Evolutionary conservation across 2,888 invertebrate genomes (phyloP).

Genomic region (Mythimna vitellina): DNA sequence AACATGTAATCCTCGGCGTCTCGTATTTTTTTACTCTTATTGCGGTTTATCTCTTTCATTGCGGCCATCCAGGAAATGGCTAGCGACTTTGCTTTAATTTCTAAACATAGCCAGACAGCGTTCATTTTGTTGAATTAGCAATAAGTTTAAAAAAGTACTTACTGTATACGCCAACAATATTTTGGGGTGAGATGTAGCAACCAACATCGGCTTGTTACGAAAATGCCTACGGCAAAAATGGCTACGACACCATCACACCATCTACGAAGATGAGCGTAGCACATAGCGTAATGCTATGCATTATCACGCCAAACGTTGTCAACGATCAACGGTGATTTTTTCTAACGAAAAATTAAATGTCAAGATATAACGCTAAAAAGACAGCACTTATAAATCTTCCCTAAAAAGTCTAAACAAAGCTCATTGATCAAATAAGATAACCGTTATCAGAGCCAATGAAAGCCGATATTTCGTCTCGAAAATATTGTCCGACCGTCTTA

Average conservation of each 20-base stretch:
- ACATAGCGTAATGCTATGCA: slow-evolving; percentile 16
- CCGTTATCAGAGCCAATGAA: slow-evolving; percentile 41
- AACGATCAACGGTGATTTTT: slow-evolving; percentile 13
- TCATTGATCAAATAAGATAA: slow-evolving; percentile 57
- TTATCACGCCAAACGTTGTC: slow-evolving; percentile 7
- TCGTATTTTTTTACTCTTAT: slow-evolving; percentile 50
- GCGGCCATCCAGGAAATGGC: slow-evolving; percentile 25
- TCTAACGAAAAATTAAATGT: neutral
- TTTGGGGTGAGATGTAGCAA: neutral
- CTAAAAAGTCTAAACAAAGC: slow-evolving; percentile 28
- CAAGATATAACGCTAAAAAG: neutral
- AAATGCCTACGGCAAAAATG: slow-evolving; percentile 4
- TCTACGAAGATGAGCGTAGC: slow-evolving; percentile 28
- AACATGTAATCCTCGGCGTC: slow-evolving; percentile 47
- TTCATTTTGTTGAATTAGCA: neutral
- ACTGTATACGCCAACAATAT: neutral
- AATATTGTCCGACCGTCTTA: slow-evolving; percentile 77
- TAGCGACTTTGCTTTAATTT: slow-evolving; percentile 23
- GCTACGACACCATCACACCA: too few species aligned
- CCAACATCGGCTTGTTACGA: slow-evolving; percentile 20
- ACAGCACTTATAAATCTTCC: slow-evolving; percentile 22
- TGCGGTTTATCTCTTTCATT: slow-evolving; percentile 36
- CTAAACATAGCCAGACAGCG: slow-evolving; percentile 1
- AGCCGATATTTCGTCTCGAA: slow-evolving; percentile 60
- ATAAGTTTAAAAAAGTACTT: neutral